A percentile compares a stretch with the other conserved stretches of the same genome.
phyloP scores from a whole-genome alignment of 2,797 vertebrate species.

The Ctenopoma kingsleyae region DNA sequence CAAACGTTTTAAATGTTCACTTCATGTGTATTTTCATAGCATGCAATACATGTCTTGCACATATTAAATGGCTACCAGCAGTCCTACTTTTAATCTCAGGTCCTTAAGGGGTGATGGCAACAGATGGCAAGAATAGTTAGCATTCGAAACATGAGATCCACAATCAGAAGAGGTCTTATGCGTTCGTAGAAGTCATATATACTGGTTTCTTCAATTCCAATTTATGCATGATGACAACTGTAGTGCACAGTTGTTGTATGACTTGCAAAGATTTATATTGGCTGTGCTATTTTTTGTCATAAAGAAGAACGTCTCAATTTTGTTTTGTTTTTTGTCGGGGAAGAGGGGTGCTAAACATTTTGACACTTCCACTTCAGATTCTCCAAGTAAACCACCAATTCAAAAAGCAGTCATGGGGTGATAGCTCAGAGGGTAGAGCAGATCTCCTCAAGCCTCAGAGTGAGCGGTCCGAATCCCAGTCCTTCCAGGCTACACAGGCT shows the following conservation, averaged over 20 bases:
- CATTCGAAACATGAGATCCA: conserved; percentile 14
- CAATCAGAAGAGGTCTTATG: conserved; percentile 34
- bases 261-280: background rate
- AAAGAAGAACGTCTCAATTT: background rate
- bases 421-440: no score
- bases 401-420: conserved; percentile 16
- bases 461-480: no score
- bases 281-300: background rate
- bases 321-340: background rate
- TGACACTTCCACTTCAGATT: background rate
- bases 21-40: no score
- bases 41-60: no score
- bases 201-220: background rate
- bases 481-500: no score
- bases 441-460: no score
- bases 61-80: background rate
- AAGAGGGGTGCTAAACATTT: background rate
- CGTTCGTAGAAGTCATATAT: conserved; percentile 17
- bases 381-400: conserved; percentile 20
- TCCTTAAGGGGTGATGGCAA: conserved; percentile 29
- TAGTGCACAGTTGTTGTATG: background rate
- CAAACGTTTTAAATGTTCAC: no score
- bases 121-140: conserved; percentile 57
- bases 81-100: conserved; percentile 8
- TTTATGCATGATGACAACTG: conserved; percentile 1